These are phyloP conservation scores for Popillia japonica DNA, from an alignment of 1,140 invertebrate genomes.

Conservation along the genomic window DNA sequence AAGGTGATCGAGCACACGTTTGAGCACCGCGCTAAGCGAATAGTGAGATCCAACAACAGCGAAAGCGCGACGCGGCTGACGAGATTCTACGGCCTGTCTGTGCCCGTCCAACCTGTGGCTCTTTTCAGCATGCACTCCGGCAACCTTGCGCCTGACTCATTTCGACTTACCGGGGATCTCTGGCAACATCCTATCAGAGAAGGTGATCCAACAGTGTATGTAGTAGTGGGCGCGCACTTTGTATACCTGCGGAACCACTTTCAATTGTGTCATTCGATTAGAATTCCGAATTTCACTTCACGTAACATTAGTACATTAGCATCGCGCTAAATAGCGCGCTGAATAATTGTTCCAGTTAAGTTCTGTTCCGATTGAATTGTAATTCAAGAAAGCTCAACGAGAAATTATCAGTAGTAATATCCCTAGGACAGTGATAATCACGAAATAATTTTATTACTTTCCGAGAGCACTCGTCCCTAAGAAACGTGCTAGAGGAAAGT, in stretches of 20 bases:
- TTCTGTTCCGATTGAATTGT: not conserved
- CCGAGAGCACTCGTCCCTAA: too few species aligned
- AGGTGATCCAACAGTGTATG: slow-evolving; percentile 6
- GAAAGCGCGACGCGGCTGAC: slow-evolving; percentile 17
- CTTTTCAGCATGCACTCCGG: slow-evolving; percentile 28
- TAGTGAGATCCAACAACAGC: not conserved
- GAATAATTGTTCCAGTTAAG: not conserved
- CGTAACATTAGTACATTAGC: not conserved
- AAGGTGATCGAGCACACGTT: not conserved
- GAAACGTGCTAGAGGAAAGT: too few species aligned
- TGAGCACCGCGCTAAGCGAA: slow-evolving; percentile 10
- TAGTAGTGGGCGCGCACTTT: slow-evolving; percentile 13
- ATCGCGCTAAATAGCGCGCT: not conserved
- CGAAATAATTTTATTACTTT: too few species aligned
- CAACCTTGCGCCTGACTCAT: slow-evolving; percentile 40
- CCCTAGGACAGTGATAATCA: too few species aligned
- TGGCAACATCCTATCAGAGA: slow-evolving; percentile 28
- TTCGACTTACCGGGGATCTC: slow-evolving; percentile 18
- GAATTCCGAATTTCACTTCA: slow-evolving; percentile 30
- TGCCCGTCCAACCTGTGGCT: slow-evolving; percentile 38
- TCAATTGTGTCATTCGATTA: slow-evolving; percentile 31
- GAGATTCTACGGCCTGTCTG: not conserved
- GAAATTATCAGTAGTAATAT: too few species aligned
- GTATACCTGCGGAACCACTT: slow-evolving; percentile 34
- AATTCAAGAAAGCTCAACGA: not conserved